A percentile compares a stretch with the other conserved stretches of the same genome.
These are phyloP conservation scores for Odontesthes bonariensis DNA, from an alignment of 2,113 vertebrate species.

Conservation along the genomic window DNA sequence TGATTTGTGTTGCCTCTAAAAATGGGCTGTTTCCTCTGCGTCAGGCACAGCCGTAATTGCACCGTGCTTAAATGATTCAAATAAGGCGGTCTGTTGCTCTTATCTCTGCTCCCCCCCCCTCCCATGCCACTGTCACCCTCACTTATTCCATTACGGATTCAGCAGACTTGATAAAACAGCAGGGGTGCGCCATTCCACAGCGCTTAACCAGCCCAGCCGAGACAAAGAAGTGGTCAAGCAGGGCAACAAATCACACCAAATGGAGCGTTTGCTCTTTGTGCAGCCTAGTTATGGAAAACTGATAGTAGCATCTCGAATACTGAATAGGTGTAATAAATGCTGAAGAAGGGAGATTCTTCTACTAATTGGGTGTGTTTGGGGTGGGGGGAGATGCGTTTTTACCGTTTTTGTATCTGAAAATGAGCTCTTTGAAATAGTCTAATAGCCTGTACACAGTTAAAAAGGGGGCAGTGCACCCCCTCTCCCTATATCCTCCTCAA, in stretches of 20 bases:
- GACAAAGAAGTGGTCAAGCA: slow-evolving; percentile 98
- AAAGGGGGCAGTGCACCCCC: slow-evolving; percentile 57
- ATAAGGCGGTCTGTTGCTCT: slow-evolving; percentile 91
- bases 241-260: slow-evolving; percentile 99
- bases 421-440: slow-evolving; percentile 84
- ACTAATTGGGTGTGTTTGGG: slow-evolving; percentile 91
- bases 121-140: slow-evolving; percentile 89
- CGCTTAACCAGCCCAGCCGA: slow-evolving; percentile 92
- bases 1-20: slow-evolving; percentile 95
- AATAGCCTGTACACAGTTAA: slow-evolving; percentile 80
- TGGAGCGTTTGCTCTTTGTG: slow-evolving; percentile 91
- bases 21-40: slow-evolving; percentile 90
- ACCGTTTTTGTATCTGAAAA: slow-evolving; percentile 81
- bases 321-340: slow-evolving; percentile 98
- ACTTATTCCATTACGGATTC: slow-evolving; percentile 98
- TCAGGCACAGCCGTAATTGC: slow-evolving; percentile 95
- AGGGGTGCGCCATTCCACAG: slow-evolving; percentile 92
- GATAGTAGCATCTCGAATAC: slow-evolving; percentile 92
- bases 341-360: slow-evolving; percentile 89
- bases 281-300: slow-evolving; percentile 94
- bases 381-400: slow-evolving; percentile 59
- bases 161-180: slow-evolving; percentile 99
- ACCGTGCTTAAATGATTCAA: slow-evolving; percentile 94
- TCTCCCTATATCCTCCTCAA: slow-evolving; percentile 21
- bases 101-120: slow-evolving; percentile 69